phyloP scores from a whole-genome alignment of 2,888 invertebrate species.

The Caradrina clavipalpis region DNA sequence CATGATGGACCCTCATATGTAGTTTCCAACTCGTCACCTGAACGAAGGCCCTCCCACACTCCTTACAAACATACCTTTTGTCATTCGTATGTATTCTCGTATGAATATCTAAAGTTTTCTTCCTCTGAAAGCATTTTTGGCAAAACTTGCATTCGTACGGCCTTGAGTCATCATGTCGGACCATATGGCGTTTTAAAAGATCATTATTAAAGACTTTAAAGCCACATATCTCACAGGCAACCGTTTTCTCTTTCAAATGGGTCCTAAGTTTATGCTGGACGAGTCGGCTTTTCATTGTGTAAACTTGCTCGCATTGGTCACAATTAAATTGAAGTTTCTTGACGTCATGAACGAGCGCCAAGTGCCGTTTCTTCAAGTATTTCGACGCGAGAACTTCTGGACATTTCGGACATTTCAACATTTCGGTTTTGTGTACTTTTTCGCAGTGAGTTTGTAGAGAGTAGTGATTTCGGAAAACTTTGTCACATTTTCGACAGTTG shows the following conservation, averaged over 20 bases:
- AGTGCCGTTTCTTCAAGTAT: constrained; percentile 79
- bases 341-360: constrained; percentile 80
- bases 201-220: constrained; percentile 83
- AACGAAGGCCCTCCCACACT: constrained; percentile 90
- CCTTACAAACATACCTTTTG: constrained; percentile 83
- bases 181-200: constrained; percentile 88
- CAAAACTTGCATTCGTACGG: constrained; percentile 91
- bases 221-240: constrained; percentile 81
- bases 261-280: constrained; percentile 77
- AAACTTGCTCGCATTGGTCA: constrained; percentile 77
- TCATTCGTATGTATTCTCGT: constrained; percentile 90
- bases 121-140: constrained; percentile 91
- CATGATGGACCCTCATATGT: constrained; percentile 89
- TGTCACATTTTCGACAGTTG: constrained; percentile 69
- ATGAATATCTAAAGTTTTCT: constrained; percentile 89
- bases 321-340: constrained; percentile 79
- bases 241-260: constrained; percentile 79
- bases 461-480: constrained; percentile 67
- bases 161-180: constrained; percentile 89
- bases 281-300: constrained; percentile 75
- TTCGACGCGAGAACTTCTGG: constrained; percentile 74
- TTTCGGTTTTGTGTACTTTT: constrained; percentile 52
- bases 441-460: constrained; percentile 67
- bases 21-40: constrained; percentile 90
- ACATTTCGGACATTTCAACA: constrained; percentile 79